Evolutionary conservation across 2,797 vertebrate genomes (phyloP).

Genomic region (Aphelocoma californica): DNA sequence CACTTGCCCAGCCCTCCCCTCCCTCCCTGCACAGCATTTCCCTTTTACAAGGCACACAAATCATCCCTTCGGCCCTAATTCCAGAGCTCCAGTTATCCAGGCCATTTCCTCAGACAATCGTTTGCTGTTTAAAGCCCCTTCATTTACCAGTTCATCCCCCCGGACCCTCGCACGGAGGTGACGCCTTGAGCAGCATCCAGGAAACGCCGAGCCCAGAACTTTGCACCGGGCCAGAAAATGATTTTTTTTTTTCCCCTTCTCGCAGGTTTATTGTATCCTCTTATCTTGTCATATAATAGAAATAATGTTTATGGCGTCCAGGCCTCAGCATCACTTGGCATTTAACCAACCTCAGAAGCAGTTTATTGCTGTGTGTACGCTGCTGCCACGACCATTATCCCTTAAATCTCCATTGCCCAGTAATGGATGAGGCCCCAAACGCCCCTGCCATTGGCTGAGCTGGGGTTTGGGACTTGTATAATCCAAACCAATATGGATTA

Average conservation of each 20-base stretch:
- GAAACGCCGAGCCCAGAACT: constrained; percentile 27
- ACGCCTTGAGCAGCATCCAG: background rate
- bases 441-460: constrained; percentile 67
- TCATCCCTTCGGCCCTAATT: background rate
- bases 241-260: background rate
- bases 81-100: background rate
- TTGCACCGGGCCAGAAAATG: constrained; percentile 23
- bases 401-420: constrained; percentile 77
- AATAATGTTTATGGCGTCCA: constrained; percentile 77
- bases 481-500: constrained; percentile 58
- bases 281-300: constrained; percentile 77
- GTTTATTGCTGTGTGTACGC: constrained; percentile 74
- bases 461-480: constrained; percentile 62
- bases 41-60: background rate
- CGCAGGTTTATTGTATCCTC: constrained; percentile 70
- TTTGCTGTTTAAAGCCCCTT: constrained; percentile 35
- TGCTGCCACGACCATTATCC: constrained; percentile 72
- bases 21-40: background rate
- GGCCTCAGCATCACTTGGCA: constrained; percentile 76
- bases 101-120: constrained; percentile 46
- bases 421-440: constrained; percentile 74
- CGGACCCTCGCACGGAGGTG: background rate
- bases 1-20: background rate
- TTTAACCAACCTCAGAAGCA: constrained; percentile 73
- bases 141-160: constrained; percentile 8